Evolutionary conservation across 1,140 invertebrate species (phyloP).

Genomic region (Camponotus pennsylvanicus): DNA sequence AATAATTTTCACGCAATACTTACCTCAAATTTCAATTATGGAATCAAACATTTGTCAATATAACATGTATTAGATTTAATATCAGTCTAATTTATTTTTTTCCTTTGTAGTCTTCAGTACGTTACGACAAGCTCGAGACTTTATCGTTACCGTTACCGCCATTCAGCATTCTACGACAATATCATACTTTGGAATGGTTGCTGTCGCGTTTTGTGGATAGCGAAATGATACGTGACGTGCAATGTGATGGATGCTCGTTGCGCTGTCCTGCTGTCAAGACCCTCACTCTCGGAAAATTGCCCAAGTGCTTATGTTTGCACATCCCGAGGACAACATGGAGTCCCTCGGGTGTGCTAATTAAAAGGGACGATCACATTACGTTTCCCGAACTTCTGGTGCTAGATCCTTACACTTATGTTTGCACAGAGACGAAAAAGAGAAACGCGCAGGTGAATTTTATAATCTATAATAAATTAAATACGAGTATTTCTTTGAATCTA

Average conservation of each 20-base stretch:
- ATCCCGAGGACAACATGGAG: slow-evolving; percentile 95
- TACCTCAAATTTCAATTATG: slow-evolving; percentile 1
- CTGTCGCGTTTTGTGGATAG: slow-evolving; percentile 93
- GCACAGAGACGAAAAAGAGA: slow-evolving; percentile 86
- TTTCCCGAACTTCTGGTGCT: slow-evolving; percentile 94
- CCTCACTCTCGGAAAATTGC: slow-evolving; percentile 95
- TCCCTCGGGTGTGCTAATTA: slow-evolving; percentile 90
- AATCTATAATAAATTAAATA: slow-evolving; percentile 12
- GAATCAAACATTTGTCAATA: slow-evolving; percentile 1
- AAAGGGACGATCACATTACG: slow-evolving; percentile 94
- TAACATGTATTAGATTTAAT: slow-evolving; percentile 36
- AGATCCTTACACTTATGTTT: slow-evolving; percentile 90
- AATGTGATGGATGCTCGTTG: slow-evolving; percentile 92
- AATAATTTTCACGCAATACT: neutral
- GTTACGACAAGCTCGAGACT: slow-evolving; percentile 96
- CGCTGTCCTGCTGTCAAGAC: slow-evolving; percentile 89
- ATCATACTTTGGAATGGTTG: slow-evolving; percentile 89
- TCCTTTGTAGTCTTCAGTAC: slow-evolving; percentile 91
- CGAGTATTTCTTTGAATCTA: neutral
- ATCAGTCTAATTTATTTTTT: slow-evolving; percentile 22
- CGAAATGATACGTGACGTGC: slow-evolving; percentile 93
- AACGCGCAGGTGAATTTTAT: slow-evolving; percentile 75
- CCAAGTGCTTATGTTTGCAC: slow-evolving; percentile 94
- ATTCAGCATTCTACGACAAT: slow-evolving; percentile 85
- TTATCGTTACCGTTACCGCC: slow-evolving; percentile 92